These are phyloP conservation scores for Ptychochromis oligacanthus DNA, from an alignment of 2,113 vertebrate species.

Conservation along the genomic window DNA sequence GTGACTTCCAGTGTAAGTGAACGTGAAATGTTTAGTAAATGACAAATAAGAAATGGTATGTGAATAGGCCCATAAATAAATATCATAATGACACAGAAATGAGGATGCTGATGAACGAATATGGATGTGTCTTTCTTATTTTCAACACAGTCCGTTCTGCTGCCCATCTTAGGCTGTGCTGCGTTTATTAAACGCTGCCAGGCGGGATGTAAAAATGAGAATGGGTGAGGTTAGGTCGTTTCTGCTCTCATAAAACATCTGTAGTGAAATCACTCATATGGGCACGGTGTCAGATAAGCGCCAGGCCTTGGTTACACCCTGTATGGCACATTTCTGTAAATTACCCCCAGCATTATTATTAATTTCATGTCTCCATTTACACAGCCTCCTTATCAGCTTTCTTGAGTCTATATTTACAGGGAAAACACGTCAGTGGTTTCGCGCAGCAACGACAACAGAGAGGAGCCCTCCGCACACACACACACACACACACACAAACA, in stretches of 20 bases:
- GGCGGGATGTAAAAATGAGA: neutral
- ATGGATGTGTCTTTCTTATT: neutral
- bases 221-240: neutral
- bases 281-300: slow-evolving; percentile 34
- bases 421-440: slow-evolving; percentile 58
- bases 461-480: neutral
- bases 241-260: slow-evolving; percentile 20
- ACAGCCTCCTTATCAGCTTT: slow-evolving; percentile 21
- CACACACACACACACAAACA: neutral
- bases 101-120: neutral
- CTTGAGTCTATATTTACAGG: slow-evolving; percentile 31
- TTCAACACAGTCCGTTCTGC: neutral
- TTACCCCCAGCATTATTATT: neutral
- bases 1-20: neutral
- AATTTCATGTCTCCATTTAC: neutral
- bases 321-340: neutral
- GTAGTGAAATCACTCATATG: slow-evolving; percentile 9
- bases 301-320: slow-evolving; percentile 67
- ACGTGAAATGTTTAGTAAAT: neutral
- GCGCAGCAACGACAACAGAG: slow-evolving; percentile 54
- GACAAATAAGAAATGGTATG: neutral
- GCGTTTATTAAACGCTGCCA: neutral
- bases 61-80: neutral
- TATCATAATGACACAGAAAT: neutral
- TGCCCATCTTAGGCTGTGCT: neutral